Percentiles rank a stretch among this genome's conserved stretches.
Evolutionary conservation across 2,797 vertebrate species (phyloP).

Genomic region (Microcaecilia unicolor): DNA sequence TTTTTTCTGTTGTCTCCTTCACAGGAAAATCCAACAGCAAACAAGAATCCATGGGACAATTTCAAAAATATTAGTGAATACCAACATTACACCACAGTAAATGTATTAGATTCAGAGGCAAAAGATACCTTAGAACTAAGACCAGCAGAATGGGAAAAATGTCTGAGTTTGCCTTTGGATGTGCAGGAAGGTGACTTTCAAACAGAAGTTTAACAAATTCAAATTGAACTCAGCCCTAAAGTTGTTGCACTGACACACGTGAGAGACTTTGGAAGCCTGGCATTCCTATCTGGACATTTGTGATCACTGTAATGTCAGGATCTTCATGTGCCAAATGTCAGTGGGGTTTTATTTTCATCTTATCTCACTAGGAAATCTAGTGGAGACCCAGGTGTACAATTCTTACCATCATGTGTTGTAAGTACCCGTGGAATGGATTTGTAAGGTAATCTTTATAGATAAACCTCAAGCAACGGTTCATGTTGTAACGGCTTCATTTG

Average conservation of each 20-base stretch:
- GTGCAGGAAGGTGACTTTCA: slow-evolving; percentile 98
- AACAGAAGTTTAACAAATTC: slow-evolving; percentile 82
- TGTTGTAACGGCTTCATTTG: slow-evolving; percentile 95
- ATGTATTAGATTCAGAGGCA: slow-evolving; percentile 89
- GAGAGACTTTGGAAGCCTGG: slow-evolving; percentile 86
- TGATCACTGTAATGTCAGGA: slow-evolving; percentile 69
- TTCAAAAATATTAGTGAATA: slow-evolving; percentile 96
- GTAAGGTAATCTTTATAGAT: slow-evolving; percentile 90
- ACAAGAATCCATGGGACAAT: slow-evolving; percentile 97
- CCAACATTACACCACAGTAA: slow-evolving; percentile 98
- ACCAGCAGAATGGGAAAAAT: slow-evolving; percentile 96
- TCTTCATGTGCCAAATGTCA: slow-evolving; percentile 79
- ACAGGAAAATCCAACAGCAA: slow-evolving; percentile 88
- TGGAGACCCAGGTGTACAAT: slow-evolving; percentile 97
- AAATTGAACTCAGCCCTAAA: slow-evolving; percentile 39
- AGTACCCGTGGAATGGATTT: slow-evolving; percentile 96
- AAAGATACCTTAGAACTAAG: slow-evolving; percentile 98
- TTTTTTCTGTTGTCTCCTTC: slow-evolving; percentile 30
- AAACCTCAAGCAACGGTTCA: slow-evolving; percentile 94
- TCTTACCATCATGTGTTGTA: slow-evolving; percentile 98
- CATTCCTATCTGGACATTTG: slow-evolving; percentile 75
- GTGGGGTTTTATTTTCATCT: slow-evolving; percentile 59
- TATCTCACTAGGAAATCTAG: slow-evolving; percentile 89
- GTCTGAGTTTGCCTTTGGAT: slow-evolving; percentile 95
- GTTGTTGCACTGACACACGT: slow-evolving; percentile 78